Base-by-base conservation (phyloP, 2,113 vertebrate species). In the Gavialis gangeticus region DNA sequence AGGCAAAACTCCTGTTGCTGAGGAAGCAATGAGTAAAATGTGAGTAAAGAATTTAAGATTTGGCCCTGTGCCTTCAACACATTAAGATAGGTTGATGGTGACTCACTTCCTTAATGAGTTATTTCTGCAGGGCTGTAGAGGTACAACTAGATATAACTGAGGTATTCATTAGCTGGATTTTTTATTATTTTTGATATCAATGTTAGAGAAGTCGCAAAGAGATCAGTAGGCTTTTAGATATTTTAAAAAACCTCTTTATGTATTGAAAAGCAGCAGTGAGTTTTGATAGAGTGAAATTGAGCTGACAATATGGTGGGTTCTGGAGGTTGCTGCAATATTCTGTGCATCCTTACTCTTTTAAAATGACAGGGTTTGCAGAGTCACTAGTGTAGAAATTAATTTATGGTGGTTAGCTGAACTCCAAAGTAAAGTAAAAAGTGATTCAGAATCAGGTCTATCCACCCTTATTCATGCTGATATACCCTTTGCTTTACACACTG, bases 91-190 rank as follows among this genome's bases (percentile, higher is more conserved):
- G n/a, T 69, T 88, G 71, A 75, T 3, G 1, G 73, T 92, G 84
- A 87, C 79, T 82, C 89, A 90, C 80, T 89, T 59, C 75, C 71
- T 89, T 71, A 76, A 21, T 27, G 89, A 94, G 46, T 17, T 85
- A 73, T 81, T 56, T 81, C 59, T 91, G 21, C n/a, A 30, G 60
- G 54, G 58, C 46, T 79, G 60, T 9, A 91, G 30, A 77, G 4
- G 56, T 12, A 84, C 27, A 59, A 57, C 1, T 64, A 79, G 9
- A n/a, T 37, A 37, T 37, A 78, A 76, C 34, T 54, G 84, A 90
- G n/a, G 30, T 73, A 78, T 58, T 67, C 4, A n/a, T 16, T 25
- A 24, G 63, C 37, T 75, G 4, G 22, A 69, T 89, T 77, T 84
- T 63, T 16, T 27, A 46, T 60, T 87, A 12, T 63, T 85, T 84